phyloP scores from a whole-genome alignment of 2,797 vertebrate species.

The Hoplostethus mediterraneus region DNA sequence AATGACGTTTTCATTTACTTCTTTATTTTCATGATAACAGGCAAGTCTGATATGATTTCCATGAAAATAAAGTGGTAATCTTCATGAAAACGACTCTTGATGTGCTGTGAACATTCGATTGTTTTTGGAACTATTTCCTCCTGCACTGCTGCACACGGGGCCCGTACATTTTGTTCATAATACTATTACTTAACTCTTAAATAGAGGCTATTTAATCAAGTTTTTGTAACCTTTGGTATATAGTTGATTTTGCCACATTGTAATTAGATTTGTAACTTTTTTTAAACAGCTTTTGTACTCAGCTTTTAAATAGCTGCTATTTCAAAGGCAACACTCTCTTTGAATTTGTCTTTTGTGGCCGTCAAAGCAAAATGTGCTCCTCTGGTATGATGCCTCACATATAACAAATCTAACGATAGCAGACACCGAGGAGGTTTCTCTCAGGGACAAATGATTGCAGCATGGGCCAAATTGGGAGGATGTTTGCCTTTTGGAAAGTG shows the following conservation, averaged over 20 bases:
- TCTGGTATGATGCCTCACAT: slow-evolving; percentile 23
- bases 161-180: too few relatives aligned
- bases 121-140: too few relatives aligned
- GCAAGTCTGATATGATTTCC: too few relatives aligned
- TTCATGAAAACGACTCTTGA: too few relatives aligned
- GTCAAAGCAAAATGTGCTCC: slow-evolving; percentile 39
- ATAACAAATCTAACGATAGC: slow-evolving; percentile 46
- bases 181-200: neutral
- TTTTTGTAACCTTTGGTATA: neutral
- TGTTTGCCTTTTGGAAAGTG: slow-evolving; percentile 67
- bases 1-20: too few relatives aligned
- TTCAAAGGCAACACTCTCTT: slow-evolving; percentile 20
- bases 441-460: slow-evolving; percentile 49
- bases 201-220: neutral
- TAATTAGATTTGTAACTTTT: neutral
- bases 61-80: too few relatives aligned
- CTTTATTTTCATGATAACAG: too few relatives aligned
- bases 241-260: neutral
- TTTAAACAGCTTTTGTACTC: slow-evolving; percentile 32
- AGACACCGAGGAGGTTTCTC: slow-evolving; percentile 50
- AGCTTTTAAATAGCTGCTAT: neutral
- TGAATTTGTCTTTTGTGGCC: slow-evolving; percentile 16
- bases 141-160: too few relatives aligned
- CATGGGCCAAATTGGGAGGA: slow-evolving; percentile 60
- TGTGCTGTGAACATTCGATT: too few relatives aligned